These are phyloP conservation scores for Megaleporinus macrocephalus DNA, from an alignment of 2,113 vertebrate species.

Conservation along the genomic window DNA sequence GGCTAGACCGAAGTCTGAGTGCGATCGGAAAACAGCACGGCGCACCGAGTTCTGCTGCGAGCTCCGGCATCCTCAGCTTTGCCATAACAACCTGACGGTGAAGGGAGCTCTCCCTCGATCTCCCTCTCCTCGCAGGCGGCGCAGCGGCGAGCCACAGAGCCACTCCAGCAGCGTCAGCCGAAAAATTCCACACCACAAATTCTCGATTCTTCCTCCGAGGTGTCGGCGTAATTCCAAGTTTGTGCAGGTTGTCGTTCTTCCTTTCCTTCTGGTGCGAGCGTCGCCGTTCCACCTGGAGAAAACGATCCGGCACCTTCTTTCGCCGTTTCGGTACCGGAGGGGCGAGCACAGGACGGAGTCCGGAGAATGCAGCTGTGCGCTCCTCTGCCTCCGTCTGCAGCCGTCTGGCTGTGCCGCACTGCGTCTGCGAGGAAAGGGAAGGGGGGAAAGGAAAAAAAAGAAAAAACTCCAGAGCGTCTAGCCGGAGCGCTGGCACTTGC, in stretches of 20 bases:
- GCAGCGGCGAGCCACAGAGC: background rate
- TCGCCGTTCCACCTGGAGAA: slow-evolving; percentile 15
- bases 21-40: background rate
- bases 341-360: background rate
- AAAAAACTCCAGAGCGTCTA: slow-evolving; percentile 50
- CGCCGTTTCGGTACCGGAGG: background rate
- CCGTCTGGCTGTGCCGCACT: slow-evolving; percentile 66
- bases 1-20: background rate
- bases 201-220: slow-evolving; percentile 16
- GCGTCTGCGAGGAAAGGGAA: slow-evolving; percentile 63
- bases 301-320: slow-evolving; percentile 18
- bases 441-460: slow-evolving; percentile 18
- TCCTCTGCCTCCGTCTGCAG: slow-evolving; percentile 65
- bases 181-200: slow-evolving; percentile 15
- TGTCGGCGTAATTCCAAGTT: slow-evolving; percentile 49
- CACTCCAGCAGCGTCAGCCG: background rate
- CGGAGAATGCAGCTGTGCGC: slow-evolving; percentile 58
- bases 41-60: background rate
- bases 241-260: background rate
- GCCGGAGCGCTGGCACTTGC: slow-evolving; percentile 61
- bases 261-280: slow-evolving; percentile 1
- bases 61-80: slow-evolving; percentile 2
- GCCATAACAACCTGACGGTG: background rate
- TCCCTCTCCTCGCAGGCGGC: background rate
- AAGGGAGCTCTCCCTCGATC: background rate